Evolutionary conservation across 2,113 vertebrate species (phyloP).

Genomic region (Spea bombifrons): DNA sequence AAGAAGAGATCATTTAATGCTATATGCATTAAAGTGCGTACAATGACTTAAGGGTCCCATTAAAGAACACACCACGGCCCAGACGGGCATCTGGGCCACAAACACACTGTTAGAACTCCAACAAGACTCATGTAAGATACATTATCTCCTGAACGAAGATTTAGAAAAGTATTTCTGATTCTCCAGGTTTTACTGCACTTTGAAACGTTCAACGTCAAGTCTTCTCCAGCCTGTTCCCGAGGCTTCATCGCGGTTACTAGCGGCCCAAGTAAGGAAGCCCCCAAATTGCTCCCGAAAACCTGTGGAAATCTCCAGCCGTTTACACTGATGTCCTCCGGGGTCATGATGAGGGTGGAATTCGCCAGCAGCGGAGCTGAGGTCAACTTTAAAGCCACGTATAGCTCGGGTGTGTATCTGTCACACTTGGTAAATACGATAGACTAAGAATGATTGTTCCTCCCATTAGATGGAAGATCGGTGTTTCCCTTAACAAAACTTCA

Average conservation of each 20-base stretch:
- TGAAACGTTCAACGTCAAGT: constrained; percentile 2
- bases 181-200: constrained; percentile 41
- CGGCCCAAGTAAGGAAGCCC: constrained; percentile 6
- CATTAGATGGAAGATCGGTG: too few relatives aligned
- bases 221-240: background rate
- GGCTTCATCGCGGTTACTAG: constrained; percentile 13
- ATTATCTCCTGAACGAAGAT: too few relatives aligned
- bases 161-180: background rate
- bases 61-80: too few relatives aligned
- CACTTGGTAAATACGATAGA: too few relatives aligned
- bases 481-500: too few relatives aligned
- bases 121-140: too few relatives aligned
- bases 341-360: background rate
- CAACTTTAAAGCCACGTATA: constrained; percentile 36
- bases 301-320: constrained; percentile 2
- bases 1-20: too few relatives aligned
- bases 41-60: too few relatives aligned
- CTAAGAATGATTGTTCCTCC: too few relatives aligned
- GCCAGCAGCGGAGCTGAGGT: background rate
- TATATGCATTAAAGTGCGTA: too few relatives aligned
- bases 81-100: too few relatives aligned
- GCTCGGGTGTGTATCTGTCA: constrained; percentile 8
- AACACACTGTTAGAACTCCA: too few relatives aligned
- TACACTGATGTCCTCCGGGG: constrained; percentile 3
- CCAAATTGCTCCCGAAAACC: constrained; percentile 10